phyloP scores from a whole-genome alignment of 2,888 invertebrate species.

The Ichneumon xanthorius region DNA sequence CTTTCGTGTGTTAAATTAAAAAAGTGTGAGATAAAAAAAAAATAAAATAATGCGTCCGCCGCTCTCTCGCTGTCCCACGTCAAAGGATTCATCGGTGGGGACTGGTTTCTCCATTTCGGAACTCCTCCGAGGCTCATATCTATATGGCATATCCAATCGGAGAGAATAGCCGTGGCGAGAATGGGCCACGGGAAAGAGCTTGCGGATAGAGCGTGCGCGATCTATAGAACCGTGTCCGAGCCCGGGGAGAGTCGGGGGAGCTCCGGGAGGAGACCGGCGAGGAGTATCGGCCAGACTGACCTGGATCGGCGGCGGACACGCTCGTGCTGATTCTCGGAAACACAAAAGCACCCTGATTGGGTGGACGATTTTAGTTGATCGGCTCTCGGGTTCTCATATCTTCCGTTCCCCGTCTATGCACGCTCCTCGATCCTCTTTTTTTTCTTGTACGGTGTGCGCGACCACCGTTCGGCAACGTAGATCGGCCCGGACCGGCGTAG shows the following conservation, averaged over 20 bases:
- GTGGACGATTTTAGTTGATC: conserved; percentile 72
- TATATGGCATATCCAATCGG: conserved; percentile 74
- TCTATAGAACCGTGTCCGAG: conserved; percentile 6
- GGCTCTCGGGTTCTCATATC: conserved; percentile 59
- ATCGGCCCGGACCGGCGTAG: not conserved
- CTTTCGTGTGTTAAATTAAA: conserved; percentile 45
- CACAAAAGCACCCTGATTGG: conserved; percentile 74
- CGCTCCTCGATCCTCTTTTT: conserved; percentile 10
- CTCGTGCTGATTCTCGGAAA: conserved; percentile 71
- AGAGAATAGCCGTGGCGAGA: conserved; percentile 72
- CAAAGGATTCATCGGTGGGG: conserved; percentile 62
- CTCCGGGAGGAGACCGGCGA: conserved; percentile 7
- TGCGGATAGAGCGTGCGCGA: conserved; percentile 45
- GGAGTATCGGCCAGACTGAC: conserved; percentile 56
- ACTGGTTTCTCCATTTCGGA: conserved; percentile 73
- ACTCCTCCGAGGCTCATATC: conserved; percentile 62
- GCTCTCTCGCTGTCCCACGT: conserved; percentile 51
- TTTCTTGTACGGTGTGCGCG: conserved; percentile 26
- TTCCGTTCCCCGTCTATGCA: not conserved
- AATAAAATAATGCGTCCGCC: conserved; percentile 30
- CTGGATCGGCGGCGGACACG: conserved; percentile 65
- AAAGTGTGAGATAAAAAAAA: conserved; percentile 46
- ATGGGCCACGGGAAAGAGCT: conserved; percentile 60
- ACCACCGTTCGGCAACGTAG: conserved; percentile 36
- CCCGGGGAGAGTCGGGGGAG: not conserved